Evolutionary conservation across 2,113 vertebrate genomes (phyloP).

Genomic region (Aplodontia rufa): DNA sequence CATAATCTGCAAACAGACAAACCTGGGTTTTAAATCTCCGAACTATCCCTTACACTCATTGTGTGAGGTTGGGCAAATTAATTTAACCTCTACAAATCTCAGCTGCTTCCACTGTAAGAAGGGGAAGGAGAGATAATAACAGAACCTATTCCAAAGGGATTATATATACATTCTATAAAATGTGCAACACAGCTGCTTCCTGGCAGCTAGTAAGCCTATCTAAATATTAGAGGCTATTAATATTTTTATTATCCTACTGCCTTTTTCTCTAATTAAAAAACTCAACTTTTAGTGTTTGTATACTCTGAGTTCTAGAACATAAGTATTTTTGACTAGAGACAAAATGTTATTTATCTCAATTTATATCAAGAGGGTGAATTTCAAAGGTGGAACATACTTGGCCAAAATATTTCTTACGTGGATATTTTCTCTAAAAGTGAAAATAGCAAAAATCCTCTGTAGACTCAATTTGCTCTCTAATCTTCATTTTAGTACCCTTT

Average conservation of each 20-base stretch:
- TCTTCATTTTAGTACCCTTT: constrained; percentile 48
- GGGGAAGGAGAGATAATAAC: not conserved
- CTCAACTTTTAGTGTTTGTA: not conserved
- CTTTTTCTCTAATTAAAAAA: constrained; percentile 42
- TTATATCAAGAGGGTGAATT: constrained; percentile 36
- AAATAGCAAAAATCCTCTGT: not conserved
- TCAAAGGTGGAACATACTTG: not conserved
- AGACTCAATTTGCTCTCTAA: constrained; percentile 16
- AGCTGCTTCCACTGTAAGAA: not conserved
- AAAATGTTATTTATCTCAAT: constrained; percentile 33
- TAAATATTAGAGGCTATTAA: constrained; percentile 17
- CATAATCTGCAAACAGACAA: not conserved
- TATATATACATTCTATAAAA: not conserved
- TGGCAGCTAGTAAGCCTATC: constrained; percentile 24
- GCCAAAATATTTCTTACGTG: constrained; percentile 16
- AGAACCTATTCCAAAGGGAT: not conserved
- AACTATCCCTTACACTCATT: not conserved
- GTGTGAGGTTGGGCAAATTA: not conserved
- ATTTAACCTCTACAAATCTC: not conserved
- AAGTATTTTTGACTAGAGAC: constrained; percentile 23
- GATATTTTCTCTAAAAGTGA: constrained; percentile 59
- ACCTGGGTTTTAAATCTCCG: not conserved
- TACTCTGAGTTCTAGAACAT: constrained; percentile 18
- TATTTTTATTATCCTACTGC: constrained; percentile 23
- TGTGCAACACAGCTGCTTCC: not conserved